Percentiles rank a stretch among this genome's conserved stretches.
These are phyloP conservation scores for Pseudochirops corinnae DNA, from an alignment of 2,797 vertebrate genomes.

Conservation along the genomic window DNA sequence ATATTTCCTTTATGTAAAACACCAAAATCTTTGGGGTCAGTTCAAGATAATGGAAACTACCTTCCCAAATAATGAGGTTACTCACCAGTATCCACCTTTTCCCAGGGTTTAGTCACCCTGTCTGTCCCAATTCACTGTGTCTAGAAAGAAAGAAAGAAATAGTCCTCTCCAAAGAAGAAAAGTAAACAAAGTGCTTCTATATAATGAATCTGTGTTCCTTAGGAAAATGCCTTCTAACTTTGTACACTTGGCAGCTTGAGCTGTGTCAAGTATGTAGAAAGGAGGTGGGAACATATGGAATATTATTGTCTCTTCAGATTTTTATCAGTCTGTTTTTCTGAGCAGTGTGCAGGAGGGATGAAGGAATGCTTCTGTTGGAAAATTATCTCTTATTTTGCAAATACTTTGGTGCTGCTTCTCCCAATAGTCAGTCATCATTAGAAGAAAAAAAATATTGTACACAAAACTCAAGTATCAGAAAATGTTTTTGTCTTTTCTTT, in stretches of 20 bases:
- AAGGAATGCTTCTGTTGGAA: background rate
- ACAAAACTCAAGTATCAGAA: conserved; percentile 7
- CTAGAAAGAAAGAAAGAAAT: background rate
- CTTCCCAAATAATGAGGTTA: background rate
- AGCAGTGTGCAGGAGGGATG: background rate
- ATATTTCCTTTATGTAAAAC: background rate
- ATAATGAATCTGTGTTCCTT: background rate
- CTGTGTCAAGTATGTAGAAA: background rate
- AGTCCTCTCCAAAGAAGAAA: background rate
- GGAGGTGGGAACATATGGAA: background rate
- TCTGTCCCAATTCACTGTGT: background rate
- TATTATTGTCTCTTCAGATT: rapidly evolving
- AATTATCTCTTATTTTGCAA: background rate
- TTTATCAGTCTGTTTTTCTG: background rate
- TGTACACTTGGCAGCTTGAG: background rate
- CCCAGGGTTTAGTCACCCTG: rapidly evolving
- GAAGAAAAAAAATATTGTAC: background rate
- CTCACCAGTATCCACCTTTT: rapidly evolving
- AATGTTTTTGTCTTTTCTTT: background rate
- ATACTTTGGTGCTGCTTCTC: background rate
- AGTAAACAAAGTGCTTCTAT: background rate
- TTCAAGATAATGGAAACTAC: conserved; percentile 10
- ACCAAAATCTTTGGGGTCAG: background rate
- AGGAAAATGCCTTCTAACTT: background rate
- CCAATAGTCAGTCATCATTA: background rate